phyloP scores from a whole-genome alignment of 2,888 invertebrate genomes.

The Deilephila porcellus region DNA sequence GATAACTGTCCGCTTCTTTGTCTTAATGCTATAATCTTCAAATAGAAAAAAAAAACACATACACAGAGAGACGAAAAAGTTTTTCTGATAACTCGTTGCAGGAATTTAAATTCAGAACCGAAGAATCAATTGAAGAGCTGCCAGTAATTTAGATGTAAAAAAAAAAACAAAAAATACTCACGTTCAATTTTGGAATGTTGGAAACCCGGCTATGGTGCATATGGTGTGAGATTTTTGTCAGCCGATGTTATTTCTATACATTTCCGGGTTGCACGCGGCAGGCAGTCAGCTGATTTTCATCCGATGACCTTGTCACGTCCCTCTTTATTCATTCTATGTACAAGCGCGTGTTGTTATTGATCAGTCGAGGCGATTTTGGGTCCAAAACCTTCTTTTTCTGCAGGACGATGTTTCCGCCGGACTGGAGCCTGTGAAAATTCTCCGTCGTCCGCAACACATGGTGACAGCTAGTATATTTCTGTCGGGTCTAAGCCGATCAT shows the following conservation, averaged over 20 bases:
- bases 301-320: conserved; percentile 76
- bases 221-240: conserved; percentile 36
- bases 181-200: conserved; percentile 50
- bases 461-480: conserved; percentile 76
- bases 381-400: conserved; percentile 72
- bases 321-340: conserved; percentile 74
- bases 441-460: conserved; percentile 81
- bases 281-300: conserved; percentile 79
- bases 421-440: conserved; percentile 73
- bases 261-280: conserved; percentile 73
- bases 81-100: background rate
- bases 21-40: conserved; percentile 32
- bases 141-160: conserved; percentile 36
- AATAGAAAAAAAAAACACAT: conserved; percentile 25
- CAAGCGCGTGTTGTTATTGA: conserved; percentile 64
- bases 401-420: conserved; percentile 80
- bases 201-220: conserved; percentile 16
- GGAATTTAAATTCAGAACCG: conserved; percentile 20
- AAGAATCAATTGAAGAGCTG: conserved; percentile 12
- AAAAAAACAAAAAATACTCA: conserved; percentile 55
- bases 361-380: conserved; percentile 36
- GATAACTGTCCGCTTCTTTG: conserved; percentile 62
- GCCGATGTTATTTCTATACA: conserved; percentile 54
- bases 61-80: background rate
- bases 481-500: conserved; percentile 80